These are phyloP conservation scores for Euura saliciscinereae DNA, from an alignment of 1,140 invertebrate genomes.

Conservation along the genomic window DNA sequence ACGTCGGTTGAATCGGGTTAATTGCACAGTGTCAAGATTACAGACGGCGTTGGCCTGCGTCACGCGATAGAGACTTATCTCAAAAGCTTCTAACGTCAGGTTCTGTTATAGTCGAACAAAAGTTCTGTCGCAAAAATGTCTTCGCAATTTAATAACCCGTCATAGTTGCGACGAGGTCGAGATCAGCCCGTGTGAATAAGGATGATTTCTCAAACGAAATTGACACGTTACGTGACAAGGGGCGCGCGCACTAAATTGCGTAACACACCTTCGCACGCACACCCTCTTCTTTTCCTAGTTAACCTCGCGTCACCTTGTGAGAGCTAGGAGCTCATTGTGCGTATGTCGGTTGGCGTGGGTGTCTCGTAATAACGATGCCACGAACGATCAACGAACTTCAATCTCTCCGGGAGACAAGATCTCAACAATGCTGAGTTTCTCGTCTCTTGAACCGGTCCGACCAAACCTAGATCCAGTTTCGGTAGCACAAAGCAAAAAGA, in stretches of 20 bases:
- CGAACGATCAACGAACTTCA: not conserved
- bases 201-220: no score
- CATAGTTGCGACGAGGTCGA: not conserved
- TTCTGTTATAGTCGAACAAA: not conserved
- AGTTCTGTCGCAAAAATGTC: not conserved
- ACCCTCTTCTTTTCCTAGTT: constrained; percentile 23
- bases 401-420: no score
- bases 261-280: constrained; percentile 20
- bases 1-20: constrained; percentile 5
- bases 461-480: not conserved
- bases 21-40: not conserved
- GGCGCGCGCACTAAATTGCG: constrained; percentile 8
- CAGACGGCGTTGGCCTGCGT: not conserved
- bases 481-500: not conserved
- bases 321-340: constrained; percentile 10
- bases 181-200: no score
- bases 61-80: not conserved
- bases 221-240: constrained; percentile 8
- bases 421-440: no score
- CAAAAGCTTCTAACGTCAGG: not conserved
- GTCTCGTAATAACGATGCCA: not conserved
- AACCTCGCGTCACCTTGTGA: constrained; percentile 21
- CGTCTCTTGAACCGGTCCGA: not conserved
- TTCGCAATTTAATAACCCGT: not conserved
- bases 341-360: not conserved